These are phyloP conservation scores for Lycocorax pyrrhopterus DNA, from an alignment of 2,113 vertebrate species.

Conservation along the genomic window DNA sequence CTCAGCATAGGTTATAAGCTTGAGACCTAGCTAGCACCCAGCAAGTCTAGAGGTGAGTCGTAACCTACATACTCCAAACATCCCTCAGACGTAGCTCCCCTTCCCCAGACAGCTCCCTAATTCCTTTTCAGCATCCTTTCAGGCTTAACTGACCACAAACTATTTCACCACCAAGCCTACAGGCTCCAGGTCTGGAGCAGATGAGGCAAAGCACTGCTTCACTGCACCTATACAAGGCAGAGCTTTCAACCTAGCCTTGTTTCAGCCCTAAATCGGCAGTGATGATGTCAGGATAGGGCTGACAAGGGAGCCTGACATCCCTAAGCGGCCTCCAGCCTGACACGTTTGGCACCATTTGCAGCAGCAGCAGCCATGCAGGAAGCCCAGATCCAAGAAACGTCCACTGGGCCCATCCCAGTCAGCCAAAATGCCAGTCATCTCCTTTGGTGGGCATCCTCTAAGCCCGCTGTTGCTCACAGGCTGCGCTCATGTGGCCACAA, in stretches of 20 bases:
- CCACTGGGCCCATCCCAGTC: background rate
- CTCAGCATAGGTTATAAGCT: background rate
- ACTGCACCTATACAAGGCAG: background rate
- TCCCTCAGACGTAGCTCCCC: background rate
- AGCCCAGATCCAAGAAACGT: background rate
- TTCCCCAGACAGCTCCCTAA: background rate
- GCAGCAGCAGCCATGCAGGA: background rate
- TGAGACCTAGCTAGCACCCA: background rate
- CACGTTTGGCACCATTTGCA: background rate
- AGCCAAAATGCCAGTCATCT: background rate
- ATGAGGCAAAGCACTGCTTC: background rate
- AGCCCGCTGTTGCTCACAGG: background rate
- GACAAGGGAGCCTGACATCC: background rate
- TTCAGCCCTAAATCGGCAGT: background rate
- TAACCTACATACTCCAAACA: background rate
- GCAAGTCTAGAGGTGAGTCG: background rate
- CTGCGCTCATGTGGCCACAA: background rate
- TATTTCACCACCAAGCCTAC: background rate
- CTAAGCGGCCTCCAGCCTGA: background rate
- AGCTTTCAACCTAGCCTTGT: background rate
- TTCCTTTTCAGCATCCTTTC: background rate
- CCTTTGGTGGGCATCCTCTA: background rate
- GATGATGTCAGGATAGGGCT: background rate
- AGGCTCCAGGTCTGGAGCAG: background rate
- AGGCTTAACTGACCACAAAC: background rate